Evolutionary conservation across 2,888 invertebrate genomes (phyloP), one percentile per base, ranked within the genome.

Genomic region (Pyrocoelia pectoralis): DNA sequence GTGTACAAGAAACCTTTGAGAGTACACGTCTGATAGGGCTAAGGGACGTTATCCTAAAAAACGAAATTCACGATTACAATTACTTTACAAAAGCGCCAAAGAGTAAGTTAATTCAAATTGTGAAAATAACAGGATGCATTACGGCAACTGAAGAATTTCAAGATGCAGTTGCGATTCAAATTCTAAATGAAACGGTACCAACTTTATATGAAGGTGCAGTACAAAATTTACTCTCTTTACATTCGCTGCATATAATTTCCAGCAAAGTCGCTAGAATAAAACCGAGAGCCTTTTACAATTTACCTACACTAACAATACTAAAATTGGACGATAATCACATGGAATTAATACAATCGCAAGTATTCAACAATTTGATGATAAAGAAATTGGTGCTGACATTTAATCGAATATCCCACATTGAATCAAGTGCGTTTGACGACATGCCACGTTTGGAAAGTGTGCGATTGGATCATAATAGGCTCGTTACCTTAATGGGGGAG

Each of bases 391-490:
- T 72, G n/a, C 49, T 74, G 60, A 68, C 69, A 9, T 67, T 63
- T 38, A 72, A 72, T 52, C 66, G 68, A 10, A 69, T 74, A 15
- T 54, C 63, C 1, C 65, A 67, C 17, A 67, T 74, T 1, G 63
- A 67, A 41, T 55, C 67, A 5, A 70, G 67, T 13, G 73, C 74
- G 5, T 74, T 74, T 41, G 29, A 68, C n/a, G 64, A 76, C 56
- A 70, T 79, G 69, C 73, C 77, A 0, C 69, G 71, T 33, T 68
- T 80, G 56, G 66, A 65, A 13, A 71, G 71, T 43, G 63, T 80
- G 14, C 74, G 76, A 52, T 61, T 80, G 19, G 79, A 78, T 60
- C 60, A 69, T 38, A 80, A 80, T 61, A 68, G 68, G 53, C 63
- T 80, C 3, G 52, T 69, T 3, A 55, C 19, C 9, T 78, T 77